A percentile compares a stretch with the other conserved stretches of the same genome.
Evolutionary conservation across 2,113 vertebrate species (phyloP).

Genomic region (Archocentrus centrarchus): DNA sequence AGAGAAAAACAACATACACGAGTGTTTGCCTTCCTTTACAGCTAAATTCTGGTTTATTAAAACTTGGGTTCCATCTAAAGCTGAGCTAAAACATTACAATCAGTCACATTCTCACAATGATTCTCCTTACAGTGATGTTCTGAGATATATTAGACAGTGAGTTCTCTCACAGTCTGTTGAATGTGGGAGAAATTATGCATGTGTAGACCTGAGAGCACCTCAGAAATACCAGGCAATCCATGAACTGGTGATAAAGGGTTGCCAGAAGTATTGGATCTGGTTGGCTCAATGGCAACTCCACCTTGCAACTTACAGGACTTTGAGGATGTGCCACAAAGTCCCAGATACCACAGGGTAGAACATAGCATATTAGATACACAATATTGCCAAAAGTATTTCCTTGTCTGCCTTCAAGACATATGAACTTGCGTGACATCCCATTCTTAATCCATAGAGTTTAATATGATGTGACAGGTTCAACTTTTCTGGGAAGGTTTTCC

Average conservation of each 20-base stretch:
- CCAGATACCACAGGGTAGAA: background rate
- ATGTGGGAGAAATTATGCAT: background rate
- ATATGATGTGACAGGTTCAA: too few species aligned
- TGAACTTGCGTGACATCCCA: too few species aligned
- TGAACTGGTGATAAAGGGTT: background rate
- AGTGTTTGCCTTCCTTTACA: background rate
- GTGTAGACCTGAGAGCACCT: background rate
- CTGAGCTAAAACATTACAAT: constrained; percentile 8
- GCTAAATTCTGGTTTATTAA: background rate
- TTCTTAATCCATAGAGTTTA: too few species aligned
- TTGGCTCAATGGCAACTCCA: background rate
- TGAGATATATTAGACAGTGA: background rate
- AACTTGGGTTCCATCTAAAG: background rate
- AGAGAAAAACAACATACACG: background rate
- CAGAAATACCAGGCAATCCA: too few species aligned
- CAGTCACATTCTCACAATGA: background rate
- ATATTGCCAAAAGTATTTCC: too few species aligned
- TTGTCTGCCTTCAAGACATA: too few species aligned
- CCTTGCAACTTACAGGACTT: background rate
- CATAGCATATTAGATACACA: background rate
- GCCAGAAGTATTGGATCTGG: background rate
- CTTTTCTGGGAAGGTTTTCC: too few species aligned
- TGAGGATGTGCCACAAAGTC: background rate
- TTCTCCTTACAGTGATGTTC: background rate
- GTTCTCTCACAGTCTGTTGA: background rate